Percentiles rank a stretch among this genome's conserved stretches.
phyloP scores from a whole-genome alignment of 2,888 invertebrate species.

The Teinopalpus imperialis region DNA sequence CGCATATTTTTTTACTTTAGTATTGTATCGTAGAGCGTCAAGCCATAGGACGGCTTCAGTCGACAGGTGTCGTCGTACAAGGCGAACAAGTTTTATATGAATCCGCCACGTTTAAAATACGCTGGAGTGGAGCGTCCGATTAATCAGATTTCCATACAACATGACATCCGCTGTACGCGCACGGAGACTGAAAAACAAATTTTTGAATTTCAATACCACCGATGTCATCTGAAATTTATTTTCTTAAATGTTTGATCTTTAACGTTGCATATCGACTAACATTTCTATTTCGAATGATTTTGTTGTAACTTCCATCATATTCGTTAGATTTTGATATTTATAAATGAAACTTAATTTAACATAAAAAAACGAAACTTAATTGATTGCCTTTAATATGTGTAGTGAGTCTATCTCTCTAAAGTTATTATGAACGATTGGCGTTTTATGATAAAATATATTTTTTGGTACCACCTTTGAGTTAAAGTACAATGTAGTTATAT shows the following conservation, averaged over 20 bases:
- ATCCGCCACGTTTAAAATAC: conserved; percentile 50
- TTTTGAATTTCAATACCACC: conserved; percentile 66
- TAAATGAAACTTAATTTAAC: conserved; percentile 62
- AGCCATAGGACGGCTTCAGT: conserved; percentile 43
- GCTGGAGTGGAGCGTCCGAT: conserved; percentile 40
- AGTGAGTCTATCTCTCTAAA: conserved; percentile 69
- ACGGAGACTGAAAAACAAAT: conserved; percentile 54
- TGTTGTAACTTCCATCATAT: conserved; percentile 65
- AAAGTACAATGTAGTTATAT: conserved; percentile 79
- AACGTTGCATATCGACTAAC: conserved; percentile 81
- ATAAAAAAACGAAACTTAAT: conserved; percentile 61
- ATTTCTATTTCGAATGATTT: conserved; percentile 77
- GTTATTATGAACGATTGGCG: conserved; percentile 68
- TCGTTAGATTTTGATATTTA: conserved; percentile 65
- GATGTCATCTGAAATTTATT: conserved; percentile 69
- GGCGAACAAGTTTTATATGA: conserved; percentile 46
- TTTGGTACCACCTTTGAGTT: conserved; percentile 80
- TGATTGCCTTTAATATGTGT: conserved; percentile 65
- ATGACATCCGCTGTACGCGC: conserved; percentile 51
- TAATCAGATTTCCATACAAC: conserved; percentile 39
- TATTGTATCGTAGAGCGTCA: conserved; percentile 51
- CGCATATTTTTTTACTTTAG: conserved; percentile 64
- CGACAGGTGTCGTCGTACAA: conserved; percentile 57
- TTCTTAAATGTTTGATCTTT: conserved; percentile 64
- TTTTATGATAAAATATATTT: conserved; percentile 69